Base-by-base conservation (phyloP, 2,113 vertebrate genomes). In the Melanotaenia duboulayi region DNA sequence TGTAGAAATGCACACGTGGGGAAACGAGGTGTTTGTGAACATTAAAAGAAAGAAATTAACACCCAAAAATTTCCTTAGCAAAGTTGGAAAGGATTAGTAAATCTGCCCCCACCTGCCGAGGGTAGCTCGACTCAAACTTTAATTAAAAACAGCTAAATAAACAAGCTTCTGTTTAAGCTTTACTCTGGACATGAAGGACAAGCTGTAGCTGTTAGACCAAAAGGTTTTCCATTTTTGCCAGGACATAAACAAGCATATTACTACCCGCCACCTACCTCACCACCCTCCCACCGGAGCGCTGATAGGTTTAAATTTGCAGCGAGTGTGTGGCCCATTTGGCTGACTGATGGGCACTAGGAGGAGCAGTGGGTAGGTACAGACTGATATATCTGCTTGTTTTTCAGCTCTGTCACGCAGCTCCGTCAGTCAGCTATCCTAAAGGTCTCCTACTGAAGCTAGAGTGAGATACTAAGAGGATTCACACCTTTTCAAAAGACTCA, bases 371-470 rank as follows among this genome's bases (percentile, higher is more conserved):
- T 58, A 69, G 77, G 49, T 78, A 68, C 63, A 52, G 46, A 49
- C 80, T 86, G 85, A 91, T 92, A 86, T 90, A 91, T 88, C 73
- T 62, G 79, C 86, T 79, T 86, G 80, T 81, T 83, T 84, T 89
- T 81, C 79, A 89, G 67, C 74, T 74, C 78, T 79, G 75, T 76
- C 71, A 54, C 57, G 65, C 61, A 37, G 64, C 67, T 70, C 80
- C 78, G 81, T 87, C 90, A 76, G 60, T 87, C 85, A 69, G 52
- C 80, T 63, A 55, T 65, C 71, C 54, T 73, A 82, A 76, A 69
- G 76, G 61, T 74, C 64, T 79, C 50, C 67, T 62, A 24, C 56
- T 76, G 67, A 74, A 61, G 56, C 39, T 57, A 51, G 65, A 69
- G 61, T 7, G 54, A 56, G 54, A 35, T 35, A 57, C 54, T 1